Evolutionary conservation across 2,113 vertebrate genomes (phyloP).

Genomic region (Tachycineta bicolor): DNA sequence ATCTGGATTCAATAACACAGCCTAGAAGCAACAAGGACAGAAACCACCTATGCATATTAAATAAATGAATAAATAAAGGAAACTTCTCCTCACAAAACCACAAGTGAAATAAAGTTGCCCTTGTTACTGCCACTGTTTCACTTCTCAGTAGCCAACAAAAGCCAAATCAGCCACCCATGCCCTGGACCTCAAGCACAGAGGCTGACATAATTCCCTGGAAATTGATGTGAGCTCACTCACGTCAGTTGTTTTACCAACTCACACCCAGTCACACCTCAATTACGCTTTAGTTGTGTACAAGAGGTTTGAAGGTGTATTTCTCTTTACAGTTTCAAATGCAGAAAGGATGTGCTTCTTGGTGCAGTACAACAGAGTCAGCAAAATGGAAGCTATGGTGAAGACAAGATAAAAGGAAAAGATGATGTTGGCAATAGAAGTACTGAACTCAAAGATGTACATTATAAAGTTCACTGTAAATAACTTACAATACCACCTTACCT

Average conservation of each 20-base stretch:
- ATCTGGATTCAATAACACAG: conserved; percentile 45
- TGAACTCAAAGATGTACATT: neutral
- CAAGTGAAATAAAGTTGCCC: neutral
- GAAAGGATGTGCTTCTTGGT: neutral
- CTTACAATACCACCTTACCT: neutral
- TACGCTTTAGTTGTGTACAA: neutral
- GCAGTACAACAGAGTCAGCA: neutral
- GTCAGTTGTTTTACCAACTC: neutral
- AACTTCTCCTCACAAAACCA: neutral
- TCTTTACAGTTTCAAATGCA: neutral
- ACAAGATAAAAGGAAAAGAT: neutral
- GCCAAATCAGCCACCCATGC: neutral
- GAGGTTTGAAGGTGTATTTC: neutral
- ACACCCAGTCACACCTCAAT: neutral
- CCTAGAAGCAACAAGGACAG: neutral
- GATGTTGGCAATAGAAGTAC: neutral
- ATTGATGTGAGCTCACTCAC: neutral
- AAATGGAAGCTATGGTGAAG: neutral
- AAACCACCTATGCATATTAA: conserved; percentile 2
- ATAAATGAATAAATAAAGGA: conserved; percentile 8
- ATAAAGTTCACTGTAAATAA: neutral
- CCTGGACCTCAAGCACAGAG: neutral
- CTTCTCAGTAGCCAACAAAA: neutral
- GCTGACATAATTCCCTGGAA: conserved; percentile 24
- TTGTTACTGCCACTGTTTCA: neutral